Evolutionary conservation across 2,888 invertebrate genomes (phyloP), one percentile per base, ranked within the genome.

Genomic region (Lutraria lutraria): DNA sequence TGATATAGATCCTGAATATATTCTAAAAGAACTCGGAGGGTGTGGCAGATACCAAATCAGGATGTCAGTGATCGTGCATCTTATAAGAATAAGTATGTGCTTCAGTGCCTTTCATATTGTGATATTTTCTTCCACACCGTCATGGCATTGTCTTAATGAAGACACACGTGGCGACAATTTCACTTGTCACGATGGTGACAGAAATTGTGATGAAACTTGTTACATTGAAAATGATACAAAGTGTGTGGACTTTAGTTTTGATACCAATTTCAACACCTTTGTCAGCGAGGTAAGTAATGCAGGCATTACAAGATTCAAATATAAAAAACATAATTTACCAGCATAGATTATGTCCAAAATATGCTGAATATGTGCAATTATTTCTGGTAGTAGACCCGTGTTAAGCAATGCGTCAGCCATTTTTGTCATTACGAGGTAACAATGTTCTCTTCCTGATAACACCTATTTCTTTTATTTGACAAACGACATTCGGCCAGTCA

Each of bases 11-110:
- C 85, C 89, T 19, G 89, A 89, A 80, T 72, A 83, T 16, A 60
- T 89, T 34, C 84, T 89, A 16, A 60, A 81, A 21, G 87, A 87
- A 16, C 29, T 84, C 25, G 89, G 89, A 84, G 87, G 89, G n/a
- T 89, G 89, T 60, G 89, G 89, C 0, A 72, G 89, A 25, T 89
- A 83, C 54, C 89, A 89, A 31, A 81, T 84, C 4, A 80, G 81
- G 25, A 56, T 89, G 31, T 60, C 56, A 21, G 34, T 87, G 13
- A 21, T 86, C 52, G 85, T 87, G 0, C 89, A 89, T 53, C 25
- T 87, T 68, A 81, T 89, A 15, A 89, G 87, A 81, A 84, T 76
- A 4, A 81, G 85, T n/a, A 52, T 85, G 34, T 83, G 68, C 19
- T 89, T 84, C 84, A 87, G 85, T 56, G 13, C 72, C 21, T 15